These are phyloP conservation scores for Mus musculus DNA, from an alignment of 2,113 vertebrate species.

Conservation along the genomic window DNA sequence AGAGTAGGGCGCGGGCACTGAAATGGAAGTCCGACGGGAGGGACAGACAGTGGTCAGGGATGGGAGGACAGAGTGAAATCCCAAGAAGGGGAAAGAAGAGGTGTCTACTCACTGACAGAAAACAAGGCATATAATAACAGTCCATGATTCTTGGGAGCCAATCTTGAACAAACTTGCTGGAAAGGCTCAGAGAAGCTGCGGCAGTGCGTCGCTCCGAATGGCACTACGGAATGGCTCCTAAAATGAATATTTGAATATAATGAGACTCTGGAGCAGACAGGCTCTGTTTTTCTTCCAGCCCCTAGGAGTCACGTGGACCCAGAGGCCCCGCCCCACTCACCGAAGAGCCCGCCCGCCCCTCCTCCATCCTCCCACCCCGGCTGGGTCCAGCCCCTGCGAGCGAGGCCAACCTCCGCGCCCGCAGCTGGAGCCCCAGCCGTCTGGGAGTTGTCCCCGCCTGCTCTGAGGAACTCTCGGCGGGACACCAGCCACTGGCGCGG, in stretches of 20 bases:
- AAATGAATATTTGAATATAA: constrained; percentile 86
- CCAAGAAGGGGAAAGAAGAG: constrained; percentile 75
- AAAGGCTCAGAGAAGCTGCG: constrained; percentile 91
- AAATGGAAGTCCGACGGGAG: constrained; percentile 51
- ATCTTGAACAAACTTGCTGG: constrained; percentile 90
- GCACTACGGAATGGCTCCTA: constrained; percentile 83
- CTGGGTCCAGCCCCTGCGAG: constrained; percentile 48
- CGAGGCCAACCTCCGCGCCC: constrained; percentile 15
- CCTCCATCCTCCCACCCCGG: constrained; percentile 13
- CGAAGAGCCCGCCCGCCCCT: constrained; percentile 44
- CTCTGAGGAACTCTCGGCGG: not conserved
- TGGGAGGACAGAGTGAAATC: constrained; percentile 59
- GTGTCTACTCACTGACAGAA: constrained; percentile 96
- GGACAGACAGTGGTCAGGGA: constrained; percentile 61
- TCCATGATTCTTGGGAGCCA: constrained; percentile 98
- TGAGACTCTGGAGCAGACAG: constrained; percentile 80
- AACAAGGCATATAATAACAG: constrained; percentile 99
- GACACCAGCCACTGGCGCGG: not conserved
- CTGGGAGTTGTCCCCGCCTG: constrained; percentile 16
- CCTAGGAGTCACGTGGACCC: constrained; percentile 81
- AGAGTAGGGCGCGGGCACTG: constrained; percentile 39
- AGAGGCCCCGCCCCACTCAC: constrained; percentile 63
- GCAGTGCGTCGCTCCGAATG: constrained; percentile 86
- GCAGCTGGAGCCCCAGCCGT: not conserved
- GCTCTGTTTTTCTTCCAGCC: constrained; percentile 87